phyloP scores from a whole-genome alignment of 2,888 invertebrate genomes.

The Ophion ellenae region DNA sequence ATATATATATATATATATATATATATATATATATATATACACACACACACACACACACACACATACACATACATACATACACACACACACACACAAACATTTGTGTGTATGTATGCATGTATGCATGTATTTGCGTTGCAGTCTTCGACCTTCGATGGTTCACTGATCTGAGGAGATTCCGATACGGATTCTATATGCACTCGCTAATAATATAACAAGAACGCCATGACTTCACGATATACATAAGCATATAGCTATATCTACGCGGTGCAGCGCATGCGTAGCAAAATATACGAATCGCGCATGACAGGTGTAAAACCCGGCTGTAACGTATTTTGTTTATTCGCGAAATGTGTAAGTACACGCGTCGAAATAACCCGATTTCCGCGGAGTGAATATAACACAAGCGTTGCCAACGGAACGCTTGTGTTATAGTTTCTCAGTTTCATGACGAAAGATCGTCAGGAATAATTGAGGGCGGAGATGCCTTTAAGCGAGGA shows the following conservation, averaged over 20 bases:
- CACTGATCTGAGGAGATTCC: constrained; percentile 56
- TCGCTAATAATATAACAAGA: constrained; percentile 59
- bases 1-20: too few relatives aligned
- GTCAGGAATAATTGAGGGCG: background rate
- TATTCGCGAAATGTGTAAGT: constrained; percentile 21
- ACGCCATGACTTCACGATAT: constrained; percentile 22
- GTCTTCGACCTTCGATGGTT: constrained; percentile 61
- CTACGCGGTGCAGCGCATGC: background rate
- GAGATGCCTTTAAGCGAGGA: too few relatives aligned
- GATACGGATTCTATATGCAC: constrained; percentile 52
- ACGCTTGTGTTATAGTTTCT: background rate
- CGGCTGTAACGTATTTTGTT: constrained; percentile 21
- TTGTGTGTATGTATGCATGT: background rate
- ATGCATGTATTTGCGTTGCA: background rate
- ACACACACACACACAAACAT: too few relatives aligned
- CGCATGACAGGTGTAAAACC: constrained; percentile 49
- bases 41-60: too few relatives aligned
- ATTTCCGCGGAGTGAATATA: constrained; percentile 2
- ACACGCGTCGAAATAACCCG: constrained; percentile 25
- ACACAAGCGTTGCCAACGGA: background rate
- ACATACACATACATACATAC: too few relatives aligned
- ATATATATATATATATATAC: too few relatives aligned
- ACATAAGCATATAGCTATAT: constrained; percentile 12
- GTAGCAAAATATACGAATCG: constrained; percentile 27
- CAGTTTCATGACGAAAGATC: background rate